Evolutionary conservation across 2,113 vertebrate genomes (phyloP).

Genomic region (Sylvia atricapilla): DNA sequence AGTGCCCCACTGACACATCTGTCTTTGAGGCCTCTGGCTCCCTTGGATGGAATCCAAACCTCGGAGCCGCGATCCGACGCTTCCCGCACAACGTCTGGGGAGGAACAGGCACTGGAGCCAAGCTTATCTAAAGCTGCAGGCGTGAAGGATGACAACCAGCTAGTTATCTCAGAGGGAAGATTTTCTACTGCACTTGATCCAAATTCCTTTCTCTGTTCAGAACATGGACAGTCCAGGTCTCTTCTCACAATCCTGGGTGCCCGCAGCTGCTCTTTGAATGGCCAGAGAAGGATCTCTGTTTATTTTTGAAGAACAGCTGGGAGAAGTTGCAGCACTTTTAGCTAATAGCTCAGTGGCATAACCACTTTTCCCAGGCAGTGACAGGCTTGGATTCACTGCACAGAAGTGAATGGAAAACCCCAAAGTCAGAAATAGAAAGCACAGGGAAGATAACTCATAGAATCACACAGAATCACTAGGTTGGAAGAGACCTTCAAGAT

Average conservation of each 20-base stretch:
- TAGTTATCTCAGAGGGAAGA: neutral
- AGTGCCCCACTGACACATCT: neutral
- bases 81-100: neutral
- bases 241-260: neutral
- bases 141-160: neutral
- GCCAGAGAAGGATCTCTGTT: neutral
- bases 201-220: neutral
- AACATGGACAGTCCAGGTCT: neutral
- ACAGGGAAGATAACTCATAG: neutral
- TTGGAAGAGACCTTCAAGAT: neutral
- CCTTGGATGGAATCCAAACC: neutral
- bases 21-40: neutral
- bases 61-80: accelerated
- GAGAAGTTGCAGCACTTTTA: neutral
- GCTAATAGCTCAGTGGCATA: neutral
- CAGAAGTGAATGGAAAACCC: neutral
- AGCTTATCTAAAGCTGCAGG: neutral
- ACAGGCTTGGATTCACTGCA: neutral
- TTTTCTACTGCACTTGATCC: neutral
- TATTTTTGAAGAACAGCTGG: neutral
- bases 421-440: neutral
- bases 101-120: neutral
- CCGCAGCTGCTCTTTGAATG: neutral
- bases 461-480: neutral
- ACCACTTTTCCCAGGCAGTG: neutral